A percentile compares a stretch with the other conserved stretches of the same genome.
Evolutionary conservation across 2,888 invertebrate species (phyloP).

Genomic region (Ochropacha duplaris): DNA sequence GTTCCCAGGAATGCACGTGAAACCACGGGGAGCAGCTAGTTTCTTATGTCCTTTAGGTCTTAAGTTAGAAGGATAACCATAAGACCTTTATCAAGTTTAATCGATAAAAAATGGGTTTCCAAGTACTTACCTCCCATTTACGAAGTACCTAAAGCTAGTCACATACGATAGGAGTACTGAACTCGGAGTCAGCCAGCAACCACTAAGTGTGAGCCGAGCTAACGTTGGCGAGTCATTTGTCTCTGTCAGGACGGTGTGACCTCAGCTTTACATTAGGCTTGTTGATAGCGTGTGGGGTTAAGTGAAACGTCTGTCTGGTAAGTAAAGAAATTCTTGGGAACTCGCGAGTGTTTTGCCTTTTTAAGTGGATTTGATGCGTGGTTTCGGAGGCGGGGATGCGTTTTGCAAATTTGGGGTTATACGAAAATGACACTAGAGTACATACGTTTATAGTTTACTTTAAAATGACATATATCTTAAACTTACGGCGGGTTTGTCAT

Average conservation of each 20-base stretch:
- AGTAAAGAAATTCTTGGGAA: constrained; percentile 30
- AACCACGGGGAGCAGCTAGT: too few species aligned
- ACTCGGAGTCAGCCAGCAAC: not conserved
- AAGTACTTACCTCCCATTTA: not conserved
- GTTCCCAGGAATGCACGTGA: too few species aligned
- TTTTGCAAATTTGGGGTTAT: not conserved
- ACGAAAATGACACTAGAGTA: not conserved
- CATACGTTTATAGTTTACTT: too few species aligned
- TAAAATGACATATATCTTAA: too few species aligned
- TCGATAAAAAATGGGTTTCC: too few species aligned
- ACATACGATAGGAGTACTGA: not conserved
- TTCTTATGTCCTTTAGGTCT: too few species aligned
- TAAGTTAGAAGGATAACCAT: too few species aligned
- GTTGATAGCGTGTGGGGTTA: constrained; percentile 52
- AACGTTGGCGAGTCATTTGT: constrained; percentile 50
- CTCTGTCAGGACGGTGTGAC: constrained; percentile 59
- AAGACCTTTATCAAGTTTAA: too few species aligned
- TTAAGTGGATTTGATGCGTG: constrained; percentile 15
- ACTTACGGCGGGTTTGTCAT: too few species aligned
- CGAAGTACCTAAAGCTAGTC: not conserved
- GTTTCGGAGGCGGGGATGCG: not conserved
- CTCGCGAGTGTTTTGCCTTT: constrained; percentile 28
- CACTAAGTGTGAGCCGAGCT: constrained; percentile 19
- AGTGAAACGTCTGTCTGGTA: constrained; percentile 43
- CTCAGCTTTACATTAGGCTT: constrained; percentile 57